Evolutionary conservation across 2,113 vertebrate species (phyloP), one percentile per base, ranked within the genome.

Genomic region (Vireo altiloquus): DNA sequence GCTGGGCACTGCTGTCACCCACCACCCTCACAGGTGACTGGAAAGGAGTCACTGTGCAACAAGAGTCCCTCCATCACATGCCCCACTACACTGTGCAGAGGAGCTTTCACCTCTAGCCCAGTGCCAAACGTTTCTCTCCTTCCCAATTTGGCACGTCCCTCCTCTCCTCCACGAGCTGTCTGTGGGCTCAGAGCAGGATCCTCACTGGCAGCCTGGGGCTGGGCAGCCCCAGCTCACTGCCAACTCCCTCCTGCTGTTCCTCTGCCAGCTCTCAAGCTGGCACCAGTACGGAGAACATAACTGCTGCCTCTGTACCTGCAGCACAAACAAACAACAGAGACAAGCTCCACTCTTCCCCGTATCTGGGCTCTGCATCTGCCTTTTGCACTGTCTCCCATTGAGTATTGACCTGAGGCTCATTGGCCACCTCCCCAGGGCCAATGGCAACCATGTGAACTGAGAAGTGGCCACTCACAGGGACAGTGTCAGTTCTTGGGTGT

Each of bases 11-110:
- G 28, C 46, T 33, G 15, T 63, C n/a, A 44, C 78, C 42, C 23
- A 1, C 2, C 6, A 10, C 22, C 47, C 37, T 52, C 37, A 6
- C 0, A 4, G 24, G 35, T 25, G 14, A 42, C 59, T 65, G 35
- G 7, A 56, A 30, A 90, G 30, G 57, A 61, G 28, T 33, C 46
- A 21, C 65, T 2, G 5, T 33, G 56, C 66, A 66, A 10, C 9
- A 20, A 37, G 11, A 12, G 33, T 35, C 44, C 84, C 61, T 80
- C 59, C 49, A 50, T 16, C 69, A 28, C 31, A 8, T 1, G 3
- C 27, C 22, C 15, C 46, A 77, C 27, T 56, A 15, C 20, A 10
- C 40, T 12, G 39, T 54, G 28, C 11, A 50, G 63, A 28, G 52
- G 3, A 19, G 42, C 50, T 56, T 52, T 23, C 70, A 37, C 35